phyloP scores from a whole-genome alignment of 1,140 invertebrate species.

The Danaus plexippus region DNA sequence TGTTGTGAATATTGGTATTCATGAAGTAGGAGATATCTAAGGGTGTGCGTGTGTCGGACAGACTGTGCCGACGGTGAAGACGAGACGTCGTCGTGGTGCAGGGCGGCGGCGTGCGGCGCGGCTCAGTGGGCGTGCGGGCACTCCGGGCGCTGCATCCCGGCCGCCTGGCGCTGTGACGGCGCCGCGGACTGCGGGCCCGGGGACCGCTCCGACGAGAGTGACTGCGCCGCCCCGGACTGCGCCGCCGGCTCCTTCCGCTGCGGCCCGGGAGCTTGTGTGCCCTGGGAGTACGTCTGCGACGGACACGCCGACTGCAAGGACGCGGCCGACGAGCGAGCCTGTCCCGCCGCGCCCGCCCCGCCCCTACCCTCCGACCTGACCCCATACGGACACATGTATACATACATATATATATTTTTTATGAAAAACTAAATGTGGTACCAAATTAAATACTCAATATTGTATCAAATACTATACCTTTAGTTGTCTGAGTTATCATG shows the following conservation, averaged over 20 bases:
- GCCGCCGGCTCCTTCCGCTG: slow-evolving; percentile 77
- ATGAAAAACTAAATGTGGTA: too few relatives aligned
- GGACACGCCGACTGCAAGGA: slow-evolving; percentile 78
- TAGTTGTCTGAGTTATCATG: too few relatives aligned
- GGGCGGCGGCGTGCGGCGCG: slow-evolving; percentile 30
- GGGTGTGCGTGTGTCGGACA: slow-evolving; percentile 12
- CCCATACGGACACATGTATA: too few relatives aligned
- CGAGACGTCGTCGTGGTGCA: slow-evolving; percentile 36
- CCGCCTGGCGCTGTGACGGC: slow-evolving; percentile 86
- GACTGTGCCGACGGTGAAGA: slow-evolving; percentile 54
- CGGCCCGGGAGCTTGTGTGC: slow-evolving; percentile 81
- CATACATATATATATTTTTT: too few relatives aligned
- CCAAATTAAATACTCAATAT: too few relatives aligned
- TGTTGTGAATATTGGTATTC: too few relatives aligned
- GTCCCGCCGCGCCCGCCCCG: slow-evolving; percentile 16
- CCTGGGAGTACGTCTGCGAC: slow-evolving; percentile 81
- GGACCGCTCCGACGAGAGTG: slow-evolving; percentile 81
- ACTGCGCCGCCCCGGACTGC: slow-evolving; percentile 73
- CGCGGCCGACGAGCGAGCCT: slow-evolving; percentile 27
- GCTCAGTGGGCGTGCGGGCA: slow-evolving; percentile 46
- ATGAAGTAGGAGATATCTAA: too few relatives aligned
- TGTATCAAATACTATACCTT: too few relatives aligned
- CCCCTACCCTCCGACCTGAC: not conserved
- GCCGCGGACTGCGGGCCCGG: slow-evolving; percentile 76
- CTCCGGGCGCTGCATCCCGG: slow-evolving; percentile 78